Evolutionary conservation across 2,888 invertebrate species (phyloP), one percentile per base, ranked within the genome.

Genomic region (Papilio elwesi): DNA sequence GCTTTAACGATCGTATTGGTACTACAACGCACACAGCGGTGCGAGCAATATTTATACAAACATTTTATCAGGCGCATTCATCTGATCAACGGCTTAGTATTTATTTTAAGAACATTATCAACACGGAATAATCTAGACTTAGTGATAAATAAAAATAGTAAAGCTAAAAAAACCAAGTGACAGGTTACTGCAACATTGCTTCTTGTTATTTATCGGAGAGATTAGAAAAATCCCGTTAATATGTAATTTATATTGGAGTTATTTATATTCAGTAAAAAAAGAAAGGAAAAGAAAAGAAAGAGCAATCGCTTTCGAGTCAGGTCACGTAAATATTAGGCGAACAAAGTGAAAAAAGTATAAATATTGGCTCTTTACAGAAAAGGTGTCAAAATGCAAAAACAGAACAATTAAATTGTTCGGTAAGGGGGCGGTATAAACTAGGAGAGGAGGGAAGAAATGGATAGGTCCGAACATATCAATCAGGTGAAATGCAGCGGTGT

Each of bases 101-200:
- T 38, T 59, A 59, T 59, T 59, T 59, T 59, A 59, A 59, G 38
- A 59, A 59, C 59, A 13, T 59, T 59, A 59, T 59, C 59, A 38
- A 59, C 13, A 6, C 38, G 38, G 59, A 59, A 59, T 59, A 59
- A 59, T 59, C 59, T 59, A 59, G 59, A 12, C 38, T 59, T 38
- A 38, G 36, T 13, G 59, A 59, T 59, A 57, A 57, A 57, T 11
- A 57, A 36, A 0, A 10, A 36, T 57, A 38, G 7, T 38, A 4
- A 59, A 59, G 38, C 59, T 59, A 38, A 59, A 59, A 59, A 59
- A 59, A 59, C 38, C 59, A 38, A 38, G 13, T 59, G n/a, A 59
- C 36, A 36, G 3, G 36, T n/a, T 38, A 38, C 3, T 38, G 38
- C 13, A 13, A 59, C 38, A 3, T 57, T 57, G 8, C 36, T 59